These are phyloP conservation scores for Eucidaris tribuloides DNA, from an alignment of 35 echinoderm and acorn worm genomes.

Conservation along the genomic window DNA sequence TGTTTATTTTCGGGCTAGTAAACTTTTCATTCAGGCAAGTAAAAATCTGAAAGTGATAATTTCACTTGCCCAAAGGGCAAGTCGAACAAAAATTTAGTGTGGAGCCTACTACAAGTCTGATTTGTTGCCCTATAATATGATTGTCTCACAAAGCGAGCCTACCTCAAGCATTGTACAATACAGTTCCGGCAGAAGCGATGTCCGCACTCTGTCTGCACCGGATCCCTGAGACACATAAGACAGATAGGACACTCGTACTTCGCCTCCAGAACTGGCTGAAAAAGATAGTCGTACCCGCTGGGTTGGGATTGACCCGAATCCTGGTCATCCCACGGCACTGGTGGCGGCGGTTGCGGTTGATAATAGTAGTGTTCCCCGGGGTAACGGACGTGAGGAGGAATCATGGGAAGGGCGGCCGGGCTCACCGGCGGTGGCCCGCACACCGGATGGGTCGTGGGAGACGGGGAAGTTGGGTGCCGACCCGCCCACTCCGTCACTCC, in stretches of 20 bases:
- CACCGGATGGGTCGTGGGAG: neutral
- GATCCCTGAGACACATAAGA: slow-evolving; percentile 86
- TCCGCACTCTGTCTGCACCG: slow-evolving; percentile 86
- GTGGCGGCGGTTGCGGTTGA: neutral
- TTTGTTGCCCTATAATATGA: too few species aligned
- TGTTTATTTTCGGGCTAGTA: too few species aligned
- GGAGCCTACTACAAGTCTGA: too few species aligned
- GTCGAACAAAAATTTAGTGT: too few species aligned
- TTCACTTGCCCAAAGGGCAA: too few species aligned
- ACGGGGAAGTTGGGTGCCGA: neutral
- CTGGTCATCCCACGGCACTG: neutral
- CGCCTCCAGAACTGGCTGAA: slow-evolving; percentile 53
- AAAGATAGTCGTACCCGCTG: slow-evolving; percentile 69
- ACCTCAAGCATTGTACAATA: slow-evolving; percentile 72
- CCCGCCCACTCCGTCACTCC: neutral
- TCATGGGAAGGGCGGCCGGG: neutral
- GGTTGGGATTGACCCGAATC: neutral
- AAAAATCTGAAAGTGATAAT: too few species aligned
- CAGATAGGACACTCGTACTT: slow-evolving; percentile 96
- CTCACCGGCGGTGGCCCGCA: neutral
- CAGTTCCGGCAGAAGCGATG: slow-evolving; percentile 84
- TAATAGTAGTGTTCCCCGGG: neutral
- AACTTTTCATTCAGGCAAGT: too few species aligned
- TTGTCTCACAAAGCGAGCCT: too few species aligned
- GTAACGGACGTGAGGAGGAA: neutral